A percentile compares a stretch with the other conserved stretches of the same genome.
Evolutionary conservation across 2,797 vertebrate genomes (phyloP).

Genomic region (Hoplostethus mediterraneus): DNA sequence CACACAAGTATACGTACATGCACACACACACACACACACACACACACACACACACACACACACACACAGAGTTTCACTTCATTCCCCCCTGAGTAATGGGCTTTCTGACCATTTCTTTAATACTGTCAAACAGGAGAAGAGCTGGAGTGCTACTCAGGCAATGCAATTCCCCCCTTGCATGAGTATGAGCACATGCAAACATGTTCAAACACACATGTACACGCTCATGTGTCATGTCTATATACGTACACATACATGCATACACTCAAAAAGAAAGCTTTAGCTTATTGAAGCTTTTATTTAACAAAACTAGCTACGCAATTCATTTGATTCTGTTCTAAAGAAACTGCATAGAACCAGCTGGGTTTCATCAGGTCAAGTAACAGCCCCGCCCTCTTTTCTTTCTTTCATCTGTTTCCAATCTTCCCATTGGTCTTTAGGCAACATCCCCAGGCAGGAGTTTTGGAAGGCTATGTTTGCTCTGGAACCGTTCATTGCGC

Average conservation of each 20-base stretch:
- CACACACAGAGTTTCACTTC: slow-evolving; percentile 48
- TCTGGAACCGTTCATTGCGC: slow-evolving; percentile 77
- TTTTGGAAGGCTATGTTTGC: slow-evolving; percentile 78
- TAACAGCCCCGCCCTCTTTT: slow-evolving; percentile 55
- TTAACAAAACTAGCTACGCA: not conserved
- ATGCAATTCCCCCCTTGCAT: slow-evolving; percentile 52
- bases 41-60: not conserved
- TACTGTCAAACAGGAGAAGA: slow-evolving; percentile 74
- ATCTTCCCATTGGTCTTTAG: slow-evolving; percentile 65
- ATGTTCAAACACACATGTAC: slow-evolving; percentile 25
- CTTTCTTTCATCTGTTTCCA: slow-evolving; percentile 80
- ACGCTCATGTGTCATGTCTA: slow-evolving; percentile 51
- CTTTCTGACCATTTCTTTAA: slow-evolving; percentile 81
- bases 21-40: not conserved
- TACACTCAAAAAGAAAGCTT: slow-evolving; percentile 24
- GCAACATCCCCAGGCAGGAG: slow-evolving; percentile 68
- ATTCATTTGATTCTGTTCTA: slow-evolving; percentile 3
- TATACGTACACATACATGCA: slow-evolving; percentile 38
- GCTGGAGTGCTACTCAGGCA: slow-evolving; percentile 68
- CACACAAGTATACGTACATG: slow-evolving; percentile 40
- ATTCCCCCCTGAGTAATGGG: slow-evolving; percentile 66
- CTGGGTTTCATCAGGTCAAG: slow-evolving; percentile 59
- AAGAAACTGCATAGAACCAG: slow-evolving; percentile 56
- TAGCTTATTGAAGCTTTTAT: slow-evolving; percentile 9
- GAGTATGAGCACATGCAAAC: slow-evolving; percentile 52